These are phyloP conservation scores for Hephaestus fuliginosus DNA, from an alignment of 2,797 vertebrate genomes.

Conservation along the genomic window DNA sequence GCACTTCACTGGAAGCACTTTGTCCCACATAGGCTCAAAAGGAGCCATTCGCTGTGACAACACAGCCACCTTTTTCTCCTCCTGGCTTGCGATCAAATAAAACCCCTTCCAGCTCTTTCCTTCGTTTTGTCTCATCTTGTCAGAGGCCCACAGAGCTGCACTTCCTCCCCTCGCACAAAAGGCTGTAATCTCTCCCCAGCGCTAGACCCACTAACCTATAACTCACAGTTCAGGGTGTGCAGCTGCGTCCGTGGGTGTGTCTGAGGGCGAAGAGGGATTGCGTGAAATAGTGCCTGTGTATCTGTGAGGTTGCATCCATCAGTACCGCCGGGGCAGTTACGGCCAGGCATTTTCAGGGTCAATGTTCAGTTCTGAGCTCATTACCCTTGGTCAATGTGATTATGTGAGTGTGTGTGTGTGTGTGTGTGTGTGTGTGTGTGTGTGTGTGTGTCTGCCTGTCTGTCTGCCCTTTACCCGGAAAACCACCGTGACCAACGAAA, in stretches of 20 bases:
- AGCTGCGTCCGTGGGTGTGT: slow-evolving; percentile 58
- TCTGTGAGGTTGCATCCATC: slow-evolving; percentile 28
- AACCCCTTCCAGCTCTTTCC: slow-evolving; percentile 15
- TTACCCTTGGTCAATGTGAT: slow-evolving; percentile 52
- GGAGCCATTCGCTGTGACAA: slow-evolving; percentile 6
- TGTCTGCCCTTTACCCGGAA: slow-evolving; percentile 41
- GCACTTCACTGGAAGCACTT: slow-evolving; percentile 14
- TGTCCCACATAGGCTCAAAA: slow-evolving; percentile 7
- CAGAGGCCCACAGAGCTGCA: slow-evolving; percentile 32
- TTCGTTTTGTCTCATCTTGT: slow-evolving; percentile 19
- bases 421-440: slow-evolving; percentile 1
- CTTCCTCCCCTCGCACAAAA: slow-evolving; percentile 20
- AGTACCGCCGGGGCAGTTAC: slow-evolving; percentile 27
- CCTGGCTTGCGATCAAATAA: slow-evolving; percentile 33
- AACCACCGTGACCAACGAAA: slow-evolving; percentile 61
- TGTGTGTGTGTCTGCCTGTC: not conserved
- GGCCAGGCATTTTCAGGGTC: slow-evolving; percentile 58
- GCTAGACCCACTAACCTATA: slow-evolving; percentile 53
- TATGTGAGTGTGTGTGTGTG: slow-evolving; percentile 13
- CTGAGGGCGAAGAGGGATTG: slow-evolving; percentile 3
- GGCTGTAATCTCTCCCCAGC: slow-evolving; percentile 43
- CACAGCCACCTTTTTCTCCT: slow-evolving; percentile 16
- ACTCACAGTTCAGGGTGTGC: slow-evolving; percentile 42
- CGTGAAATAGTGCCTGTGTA: slow-evolving; percentile 33
- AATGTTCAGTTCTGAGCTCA: slow-evolving; percentile 60